Percentiles rank a stretch among this genome's conserved stretches.
These are phyloP conservation scores for Apostichopus californicus DNA, from an alignment of 35 echinoderm and acorn worm genomes.

Conservation along the genomic window DNA sequence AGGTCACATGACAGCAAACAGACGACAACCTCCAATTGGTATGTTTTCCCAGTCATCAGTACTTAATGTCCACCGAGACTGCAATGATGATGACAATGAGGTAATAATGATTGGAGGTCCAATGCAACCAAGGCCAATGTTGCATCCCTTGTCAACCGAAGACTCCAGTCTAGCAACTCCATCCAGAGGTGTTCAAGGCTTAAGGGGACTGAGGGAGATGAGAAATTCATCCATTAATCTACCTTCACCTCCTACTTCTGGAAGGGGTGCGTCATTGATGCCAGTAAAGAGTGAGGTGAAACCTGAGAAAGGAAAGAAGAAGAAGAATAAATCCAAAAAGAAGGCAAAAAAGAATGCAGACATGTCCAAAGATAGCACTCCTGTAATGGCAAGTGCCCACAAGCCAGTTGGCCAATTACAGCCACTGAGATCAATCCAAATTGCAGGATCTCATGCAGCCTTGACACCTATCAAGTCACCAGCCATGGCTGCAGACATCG, in stretches of 20 bases:
- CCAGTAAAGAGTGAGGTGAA: neutral
- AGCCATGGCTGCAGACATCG: neutral
- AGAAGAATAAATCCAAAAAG: neutral
- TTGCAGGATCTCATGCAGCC: neutral
- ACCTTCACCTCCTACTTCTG: neutral
- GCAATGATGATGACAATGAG: neutral
- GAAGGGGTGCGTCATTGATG: neutral
- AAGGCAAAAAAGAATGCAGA: neutral
- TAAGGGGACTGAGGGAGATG: neutral
- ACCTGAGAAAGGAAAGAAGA: neutral
- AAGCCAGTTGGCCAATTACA: neutral
- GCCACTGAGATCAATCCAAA: neutral
- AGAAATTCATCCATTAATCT: neutral
- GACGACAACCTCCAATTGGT: neutral
- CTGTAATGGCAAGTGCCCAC: too few species aligned
- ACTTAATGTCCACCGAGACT: neutral
- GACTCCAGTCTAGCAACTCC: neutral
- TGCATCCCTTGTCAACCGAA: neutral
- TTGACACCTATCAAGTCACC: neutral
- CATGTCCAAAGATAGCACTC: neutral
- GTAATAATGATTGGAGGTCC: neutral
- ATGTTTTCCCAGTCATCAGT: neutral
- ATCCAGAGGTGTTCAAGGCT: neutral
- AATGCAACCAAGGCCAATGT: neutral
- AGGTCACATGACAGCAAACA: neutral